Evolutionary conservation across 1,140 invertebrate genomes (phyloP), one percentile per base, ranked within the genome.

Genomic region (Sinella curviseta): DNA sequence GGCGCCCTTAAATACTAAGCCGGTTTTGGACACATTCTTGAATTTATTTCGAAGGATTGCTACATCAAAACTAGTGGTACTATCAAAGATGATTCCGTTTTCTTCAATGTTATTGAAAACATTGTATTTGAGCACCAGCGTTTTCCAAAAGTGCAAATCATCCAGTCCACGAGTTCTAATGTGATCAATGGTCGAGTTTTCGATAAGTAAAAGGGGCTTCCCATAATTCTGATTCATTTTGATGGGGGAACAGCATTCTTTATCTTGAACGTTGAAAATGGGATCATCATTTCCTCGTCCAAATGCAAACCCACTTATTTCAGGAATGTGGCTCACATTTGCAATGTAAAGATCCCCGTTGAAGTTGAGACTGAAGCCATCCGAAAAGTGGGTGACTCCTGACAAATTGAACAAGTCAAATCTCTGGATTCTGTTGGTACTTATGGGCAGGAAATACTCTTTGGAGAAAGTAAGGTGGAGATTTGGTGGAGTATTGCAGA

Each of bases 301-400:
- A 48, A 80, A 80, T 48, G 74, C 35, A 8, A n/a, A 55, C 8
- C 24, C 48, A 1, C 28, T 24, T 0, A 80, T 57, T 39, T 34
- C 33, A 2, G 16, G n/a, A 1, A 80, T 28, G 1, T 57, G 33
- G 0, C n/a, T 73, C 0, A 80, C 39, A 36, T 80, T 77, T 0
- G 76, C 65, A 26, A 80, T 57, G 33, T 77, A 80, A 1, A 80
- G 31, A 39, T 80, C 79, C 0, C 79, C 79, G 1, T 30, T 39
- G 54, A 80, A 80, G n/a, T 34, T 55, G 16, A 60, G 3, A 2
- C n/a, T 33, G 17, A 33, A 35, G 4, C 4, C 28, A 3, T 33
- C 36, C 0, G 26, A 30, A 65, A 80, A 48, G n/a, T 39, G 14
- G 0, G 48, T 14, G 1, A 4, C 16, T 70, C 65, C 65, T 3